Evolutionary conservation across 2,797 vertebrate genomes (phyloP).

Genomic region (Tenualosa thibaudeaui): DNA sequence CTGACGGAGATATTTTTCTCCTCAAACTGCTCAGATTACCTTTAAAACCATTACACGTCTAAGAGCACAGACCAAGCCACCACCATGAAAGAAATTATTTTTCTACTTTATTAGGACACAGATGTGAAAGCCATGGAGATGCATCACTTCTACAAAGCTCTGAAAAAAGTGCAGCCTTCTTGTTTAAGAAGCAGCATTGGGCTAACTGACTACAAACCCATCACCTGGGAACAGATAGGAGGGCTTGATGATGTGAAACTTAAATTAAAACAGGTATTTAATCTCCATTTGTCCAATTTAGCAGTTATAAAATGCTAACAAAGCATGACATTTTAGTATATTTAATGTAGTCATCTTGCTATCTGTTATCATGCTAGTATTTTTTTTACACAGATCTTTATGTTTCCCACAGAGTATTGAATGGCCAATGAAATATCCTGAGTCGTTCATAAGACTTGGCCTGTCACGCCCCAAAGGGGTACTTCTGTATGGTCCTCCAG

Average conservation of each 20-base stretch:
- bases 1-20: no score
- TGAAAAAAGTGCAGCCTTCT: constrained; percentile 84
- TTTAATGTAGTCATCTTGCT: not conserved
- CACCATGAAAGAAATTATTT: no score
- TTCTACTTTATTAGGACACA: constrained; percentile 13
- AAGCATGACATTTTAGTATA: not conserved
- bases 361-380: not conserved
- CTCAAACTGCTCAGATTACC: no score
- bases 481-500: constrained; percentile 89
- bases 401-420: constrained; percentile 79
- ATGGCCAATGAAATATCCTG: constrained; percentile 90
- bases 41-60: no score
- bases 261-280: constrained; percentile 86
- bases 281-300: not conserved
- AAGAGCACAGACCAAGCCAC: no score
- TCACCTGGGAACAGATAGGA: constrained; percentile 90
- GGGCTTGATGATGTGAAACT: constrained; percentile 90
- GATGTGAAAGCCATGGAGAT: constrained; percentile 59
- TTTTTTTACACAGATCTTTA: not conserved
- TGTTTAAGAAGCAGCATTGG: constrained; percentile 84
- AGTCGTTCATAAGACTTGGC: constrained; percentile 86
- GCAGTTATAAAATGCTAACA: not conserved
- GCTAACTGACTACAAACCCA: constrained; percentile 77
- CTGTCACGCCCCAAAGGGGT: constrained; percentile 83
- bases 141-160: constrained; percentile 82